These are phyloP conservation scores for Drosophila tani DNA, from an alignment of 1,140 invertebrate genomes.

Conservation along the genomic window DNA sequence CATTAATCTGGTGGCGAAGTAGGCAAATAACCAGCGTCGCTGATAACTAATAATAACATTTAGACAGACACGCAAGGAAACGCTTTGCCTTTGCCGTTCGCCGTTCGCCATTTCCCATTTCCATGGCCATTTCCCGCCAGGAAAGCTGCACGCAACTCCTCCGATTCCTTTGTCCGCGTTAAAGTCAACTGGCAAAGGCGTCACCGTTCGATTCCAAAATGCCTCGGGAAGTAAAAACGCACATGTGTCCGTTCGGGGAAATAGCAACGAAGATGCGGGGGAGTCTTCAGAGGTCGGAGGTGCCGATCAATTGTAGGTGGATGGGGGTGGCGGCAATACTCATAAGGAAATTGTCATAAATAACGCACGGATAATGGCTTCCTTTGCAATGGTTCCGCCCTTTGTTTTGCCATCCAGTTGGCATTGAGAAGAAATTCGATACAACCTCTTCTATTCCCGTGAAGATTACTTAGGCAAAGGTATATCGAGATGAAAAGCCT, in stretches of 20 bases:
- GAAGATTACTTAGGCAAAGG: not conserved
- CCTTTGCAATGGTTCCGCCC: constrained; percentile 24
- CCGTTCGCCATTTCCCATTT: constrained; percentile 43
- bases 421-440: constrained; percentile 3
- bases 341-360: constrained; percentile 77
- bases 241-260: constrained; percentile 32
- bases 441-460: not conserved
- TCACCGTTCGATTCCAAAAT: constrained; percentile 36
- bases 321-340: constrained; percentile 18
- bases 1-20: constrained; percentile 66
- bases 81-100: constrained; percentile 64
- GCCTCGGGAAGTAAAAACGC: constrained; percentile 41
- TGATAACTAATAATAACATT: constrained; percentile 80
- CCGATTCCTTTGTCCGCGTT: constrained; percentile 7
- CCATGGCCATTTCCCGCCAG: constrained; percentile 50
- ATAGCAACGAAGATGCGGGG: constrained; percentile 2
- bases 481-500: too few relatives aligned
- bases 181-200: constrained; percentile 63
- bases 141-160: constrained; percentile 55
- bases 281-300: constrained; percentile 16
- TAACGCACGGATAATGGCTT: constrained; percentile 69
- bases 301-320: constrained; percentile 45
- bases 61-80: constrained; percentile 74
- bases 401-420: constrained; percentile 22
- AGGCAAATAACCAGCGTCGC: constrained; percentile 45